Conservation (phyloP, 2,113 vertebrate species). For the Gnathochromis pfefferi region DNA sequence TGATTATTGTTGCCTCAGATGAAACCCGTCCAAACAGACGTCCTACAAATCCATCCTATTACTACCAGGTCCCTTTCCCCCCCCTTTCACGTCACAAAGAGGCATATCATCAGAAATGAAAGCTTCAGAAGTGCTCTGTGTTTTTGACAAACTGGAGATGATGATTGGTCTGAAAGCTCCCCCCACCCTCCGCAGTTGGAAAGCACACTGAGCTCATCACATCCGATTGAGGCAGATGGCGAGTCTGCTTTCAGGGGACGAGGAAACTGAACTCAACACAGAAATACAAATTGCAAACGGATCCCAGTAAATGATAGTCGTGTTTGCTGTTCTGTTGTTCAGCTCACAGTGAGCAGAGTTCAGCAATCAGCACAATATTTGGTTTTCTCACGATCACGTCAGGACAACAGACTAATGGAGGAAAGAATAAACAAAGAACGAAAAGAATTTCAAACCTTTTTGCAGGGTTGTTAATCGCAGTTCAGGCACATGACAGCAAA, state of each 20-base stretch:
- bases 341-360: not conserved
- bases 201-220: not conserved
- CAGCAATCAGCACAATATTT: not conserved
- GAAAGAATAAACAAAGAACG: not conserved
- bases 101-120: not conserved
- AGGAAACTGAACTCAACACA: not conserved
- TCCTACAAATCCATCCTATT: not conserved
- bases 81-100: not conserved
- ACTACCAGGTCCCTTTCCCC: fast-evolving
- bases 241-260: not conserved
- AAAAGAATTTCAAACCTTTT: not conserved
- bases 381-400: not conserved
- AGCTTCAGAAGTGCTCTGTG: not conserved
- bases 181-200: not conserved
- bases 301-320: not conserved
- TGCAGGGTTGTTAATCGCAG: not conserved
- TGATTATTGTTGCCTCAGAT: not conserved
- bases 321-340: not conserved
- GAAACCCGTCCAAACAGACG: not conserved
- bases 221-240: not conserved
- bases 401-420: not conserved
- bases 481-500: not conserved
- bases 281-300: not conserved
- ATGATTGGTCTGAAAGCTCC: not conserved
- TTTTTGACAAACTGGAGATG: not conserved